Evolutionary conservation across 2,113 vertebrate genomes (phyloP).

Genomic region (Crotophaga sulcirostris): DNA sequence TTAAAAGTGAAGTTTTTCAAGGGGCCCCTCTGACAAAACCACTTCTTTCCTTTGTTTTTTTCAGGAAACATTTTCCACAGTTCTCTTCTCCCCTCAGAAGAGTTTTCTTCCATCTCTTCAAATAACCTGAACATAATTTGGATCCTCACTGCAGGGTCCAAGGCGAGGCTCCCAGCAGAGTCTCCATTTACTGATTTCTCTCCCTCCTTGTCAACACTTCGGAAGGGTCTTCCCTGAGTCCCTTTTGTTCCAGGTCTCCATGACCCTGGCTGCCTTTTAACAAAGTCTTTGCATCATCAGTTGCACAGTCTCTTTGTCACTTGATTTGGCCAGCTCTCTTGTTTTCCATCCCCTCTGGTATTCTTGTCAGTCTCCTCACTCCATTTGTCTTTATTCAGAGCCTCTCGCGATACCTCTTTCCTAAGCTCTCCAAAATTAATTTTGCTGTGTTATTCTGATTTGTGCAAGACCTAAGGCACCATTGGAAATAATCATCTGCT

Average conservation of each 20-base stretch:
- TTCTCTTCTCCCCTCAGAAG: not conserved
- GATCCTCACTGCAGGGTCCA: not conserved
- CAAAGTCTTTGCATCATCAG: slow-evolving; percentile 13
- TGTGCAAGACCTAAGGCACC: not conserved
- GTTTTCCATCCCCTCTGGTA: slow-evolving; percentile 61
- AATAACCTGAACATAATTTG: not conserved
- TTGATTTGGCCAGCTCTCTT: slow-evolving; percentile 53
- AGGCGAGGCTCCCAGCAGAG: not conserved
- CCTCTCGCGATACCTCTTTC: slow-evolving; percentile 1
- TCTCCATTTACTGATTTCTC: slow-evolving; percentile 45
- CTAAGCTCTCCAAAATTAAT: slow-evolving; percentile 22
- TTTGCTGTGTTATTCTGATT: slow-evolving; percentile 5
- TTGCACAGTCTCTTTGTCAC: slow-evolving; percentile 49
- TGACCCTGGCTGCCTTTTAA: slow-evolving; percentile 26
- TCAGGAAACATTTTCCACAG: not conserved
- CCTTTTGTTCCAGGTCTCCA: slow-evolving; percentile 24
- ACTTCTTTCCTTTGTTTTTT: not conserved
- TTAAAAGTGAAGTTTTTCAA: not conserved
- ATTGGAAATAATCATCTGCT: not conserved
- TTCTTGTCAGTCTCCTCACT: slow-evolving; percentile 13
- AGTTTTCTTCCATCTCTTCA: not conserved
- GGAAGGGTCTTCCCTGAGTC: slow-evolving; percentile 31
- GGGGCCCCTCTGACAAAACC: not conserved
- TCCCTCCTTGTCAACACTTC: slow-evolving; percentile 26
- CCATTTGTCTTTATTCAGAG: slow-evolving; percentile 60